Base-by-base conservation (phyloP, 2,113 vertebrate genomes). In the Brachyhypopomus gauderio region DNA sequence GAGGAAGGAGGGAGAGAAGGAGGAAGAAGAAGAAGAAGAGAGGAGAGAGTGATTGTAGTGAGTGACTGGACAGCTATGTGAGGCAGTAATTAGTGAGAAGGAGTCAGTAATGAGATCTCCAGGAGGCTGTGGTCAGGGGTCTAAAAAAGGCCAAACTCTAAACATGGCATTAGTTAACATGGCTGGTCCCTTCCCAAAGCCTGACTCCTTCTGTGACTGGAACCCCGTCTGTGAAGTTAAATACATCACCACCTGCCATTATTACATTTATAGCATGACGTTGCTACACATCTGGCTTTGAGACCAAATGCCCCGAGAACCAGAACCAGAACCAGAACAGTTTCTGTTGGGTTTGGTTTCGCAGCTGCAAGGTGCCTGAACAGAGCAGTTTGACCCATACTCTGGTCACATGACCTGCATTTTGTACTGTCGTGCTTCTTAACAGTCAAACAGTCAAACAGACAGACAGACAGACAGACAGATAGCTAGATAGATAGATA, bases 91-190 rank as follows among this genome's bases (percentile, higher is more conserved):
- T 91, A 92, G 90, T 85, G 87, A 88, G 72, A 81, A 83, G 88
- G 88, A 88, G 89, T 85, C 87, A 84, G 79, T 91, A 89, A 92
- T 91, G 92, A 92, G 90, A 91, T 93, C 91, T 92, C 90, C 88
- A 87, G 92, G 89, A 90, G 89, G 85, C 89, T 93, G 91, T 78
- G 92, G 92, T 86, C 89, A 87, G 87, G 87, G 55, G 90, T 74
- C 92, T 93, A 92, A 92, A 93, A 93, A 93, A 90, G 90, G 88
- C 85, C 88, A 91, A 89, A 86, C 90, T 90, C 89, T 89, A 92
- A 93, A 93, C 90, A 88, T 93, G 89, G 90, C 91, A 91, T 92
- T 91, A 93, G 88, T 88, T 89, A 86, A 90, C 34, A 84, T 87
- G 85, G 88, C 88, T 89, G 89, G 84, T 86, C 88, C 82, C 86